Base-by-base conservation (phyloP, 2,888 invertebrate genomes). In the Apocheima hispidaria region DNA sequence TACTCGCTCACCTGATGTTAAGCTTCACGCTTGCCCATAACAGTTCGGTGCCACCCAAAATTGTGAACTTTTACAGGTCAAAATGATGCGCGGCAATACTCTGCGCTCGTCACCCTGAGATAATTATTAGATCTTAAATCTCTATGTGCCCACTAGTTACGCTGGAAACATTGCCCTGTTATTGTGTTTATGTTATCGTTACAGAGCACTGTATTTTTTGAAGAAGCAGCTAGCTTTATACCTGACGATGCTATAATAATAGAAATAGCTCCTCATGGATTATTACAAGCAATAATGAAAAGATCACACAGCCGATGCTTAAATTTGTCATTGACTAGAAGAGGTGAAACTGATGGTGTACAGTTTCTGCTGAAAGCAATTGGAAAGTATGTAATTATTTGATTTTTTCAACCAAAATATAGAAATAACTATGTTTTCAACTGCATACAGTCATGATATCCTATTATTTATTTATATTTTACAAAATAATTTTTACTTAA, bases 191-290 rank as follows among this genome's bases (percentile, higher is more conserved):
- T 18, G 18, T 12, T 26, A 28, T 21, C n/a, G n/a, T n/a, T 38
- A 36, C 38, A 85, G 70, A 94, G 88, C 64, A 92, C 95, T 1
- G 96, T 96, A 0, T 83, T 94, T 6, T 96, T 97, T 76, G 96
- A 97, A 79, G 97, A 97, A 82, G 96, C 96, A 0, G 90, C 96
- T 1, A 91, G 87, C 46, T 92, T 96, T 69, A 95, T 98, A 58
- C 97, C 97, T 0, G 90, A 93, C 7, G 94, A 96, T 78, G 96
- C 97, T 0, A 89, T 97, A 9, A 93, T 95, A 2, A 94, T 98
- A 57, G 98, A 98, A 86, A 94, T 98, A 64, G 97, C 97, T 0
- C 98, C 98, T 0, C 98, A 98, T 75, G 96, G 96, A 33, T 90
- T 98, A 21, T 90, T 98, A 28, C 97, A 97, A 83, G 96, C 97